These are phyloP conservation scores for Tridacna gigas DNA, from an alignment of 2,888 invertebrate genomes.

Conservation along the genomic window DNA sequence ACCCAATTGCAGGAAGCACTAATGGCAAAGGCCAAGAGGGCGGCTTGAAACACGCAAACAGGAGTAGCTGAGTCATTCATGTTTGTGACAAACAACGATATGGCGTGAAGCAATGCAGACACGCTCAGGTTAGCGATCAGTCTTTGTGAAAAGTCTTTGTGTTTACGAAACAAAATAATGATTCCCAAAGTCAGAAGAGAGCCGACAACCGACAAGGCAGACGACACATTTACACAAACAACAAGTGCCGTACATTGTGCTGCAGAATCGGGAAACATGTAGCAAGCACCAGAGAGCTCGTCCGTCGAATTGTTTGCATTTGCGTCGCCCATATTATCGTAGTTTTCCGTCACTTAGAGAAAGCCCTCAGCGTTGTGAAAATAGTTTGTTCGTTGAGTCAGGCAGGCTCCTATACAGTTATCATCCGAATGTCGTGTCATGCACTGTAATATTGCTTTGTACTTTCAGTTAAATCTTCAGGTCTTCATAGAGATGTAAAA, in stretches of 20 bases:
- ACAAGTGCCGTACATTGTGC: slow-evolving; percentile 23
- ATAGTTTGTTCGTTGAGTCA: no score
- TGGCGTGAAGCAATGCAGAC: slow-evolving; percentile 24
- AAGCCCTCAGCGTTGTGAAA: no score
- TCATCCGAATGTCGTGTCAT: no score
- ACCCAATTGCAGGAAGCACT: slow-evolving; percentile 38
- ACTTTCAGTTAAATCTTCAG: no score
- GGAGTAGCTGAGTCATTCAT: slow-evolving; percentile 14
- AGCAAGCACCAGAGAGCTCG: not conserved
- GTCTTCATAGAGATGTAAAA: no score
- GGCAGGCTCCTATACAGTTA: no score
- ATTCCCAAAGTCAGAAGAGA: slow-evolving; percentile 26
- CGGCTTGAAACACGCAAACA: slow-evolving; percentile 43
- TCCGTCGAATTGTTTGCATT: not conserved
- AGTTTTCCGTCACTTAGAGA: no score
- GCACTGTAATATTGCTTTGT: no score
- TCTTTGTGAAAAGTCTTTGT: slow-evolving; percentile 19
- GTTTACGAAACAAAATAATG: slow-evolving; percentile 5
- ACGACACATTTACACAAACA: slow-evolving; percentile 13
- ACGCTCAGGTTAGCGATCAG: slow-evolving; percentile 31
- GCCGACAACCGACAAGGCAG: slow-evolving; percentile 13
- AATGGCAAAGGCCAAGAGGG: slow-evolving; percentile 30
- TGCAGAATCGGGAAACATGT: slow-evolving; percentile 22
- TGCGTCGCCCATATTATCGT: no score
- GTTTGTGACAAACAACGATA: slow-evolving; percentile 29